Evolutionary conservation across 2,113 vertebrate genomes (phyloP).

Genomic region (Glaucidium brasilianum): DNA sequence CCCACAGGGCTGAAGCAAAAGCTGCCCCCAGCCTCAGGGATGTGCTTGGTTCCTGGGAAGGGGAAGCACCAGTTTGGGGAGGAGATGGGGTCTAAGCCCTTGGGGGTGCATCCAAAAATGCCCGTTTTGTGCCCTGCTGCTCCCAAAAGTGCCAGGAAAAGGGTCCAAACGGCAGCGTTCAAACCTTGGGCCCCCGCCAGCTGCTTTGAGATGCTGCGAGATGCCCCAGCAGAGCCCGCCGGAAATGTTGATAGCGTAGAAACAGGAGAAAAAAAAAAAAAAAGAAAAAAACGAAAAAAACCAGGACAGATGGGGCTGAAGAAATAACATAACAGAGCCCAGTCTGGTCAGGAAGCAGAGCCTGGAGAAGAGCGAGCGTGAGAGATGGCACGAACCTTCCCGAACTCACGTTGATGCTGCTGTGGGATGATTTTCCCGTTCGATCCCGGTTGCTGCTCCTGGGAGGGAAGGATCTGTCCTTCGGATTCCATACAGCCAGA

Average conservation of each 20-base stretch:
- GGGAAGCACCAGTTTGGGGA: not conserved
- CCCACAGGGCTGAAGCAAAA: fast-evolving
- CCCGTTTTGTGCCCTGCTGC: fast-evolving
- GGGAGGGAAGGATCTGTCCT: not conserved
- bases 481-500: too few species aligned
- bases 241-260: fast-evolving
- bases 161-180: fast-evolving
- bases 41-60: not conserved
- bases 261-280: fast-evolving
- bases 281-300: not conserved
- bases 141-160: not conserved
- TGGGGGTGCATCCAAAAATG: fast-evolving
- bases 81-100: not conserved
- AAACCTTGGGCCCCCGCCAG: not conserved
- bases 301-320: constrained; percentile 22
- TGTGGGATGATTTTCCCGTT: not conserved
- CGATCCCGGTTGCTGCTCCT: not conserved
- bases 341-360: not conserved
- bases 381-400: not conserved
- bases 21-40: not conserved
- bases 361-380: fast-evolving
- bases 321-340: not conserved
- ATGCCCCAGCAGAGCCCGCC: not conserved
- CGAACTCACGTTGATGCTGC: fast-evolving
- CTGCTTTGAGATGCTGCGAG: fast-evolving